Percentiles rank a stretch among this genome's conserved stretches.
Conservation (phyloP, 2,797 vertebrate genomes). For the Leucoraja ocellata region DNA sequence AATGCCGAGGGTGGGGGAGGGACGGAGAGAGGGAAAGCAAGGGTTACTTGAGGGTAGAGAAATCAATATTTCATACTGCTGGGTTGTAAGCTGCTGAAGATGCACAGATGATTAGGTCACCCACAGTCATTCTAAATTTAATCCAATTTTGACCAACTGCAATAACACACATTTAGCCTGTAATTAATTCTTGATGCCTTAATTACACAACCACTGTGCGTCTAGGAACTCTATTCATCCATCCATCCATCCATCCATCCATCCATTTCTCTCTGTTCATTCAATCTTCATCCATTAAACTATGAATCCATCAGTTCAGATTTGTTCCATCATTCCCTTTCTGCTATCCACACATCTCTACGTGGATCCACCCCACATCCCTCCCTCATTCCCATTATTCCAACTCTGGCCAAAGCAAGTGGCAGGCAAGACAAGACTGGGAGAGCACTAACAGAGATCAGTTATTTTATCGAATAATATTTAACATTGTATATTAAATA, state of each 20-base stretch:
- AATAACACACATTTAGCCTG: background rate
- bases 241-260: background rate
- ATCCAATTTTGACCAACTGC: background rate
- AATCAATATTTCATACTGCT: too few species aligned
- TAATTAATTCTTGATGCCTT: background rate
- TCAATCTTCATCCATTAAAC: background rate
- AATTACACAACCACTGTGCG: background rate
- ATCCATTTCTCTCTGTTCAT: background rate
- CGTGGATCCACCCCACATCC: background rate
- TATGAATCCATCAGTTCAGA: background rate
- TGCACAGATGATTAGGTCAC: too few species aligned
- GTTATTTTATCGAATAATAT: background rate
- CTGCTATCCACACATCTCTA: background rate
- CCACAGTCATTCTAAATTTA: too few species aligned
- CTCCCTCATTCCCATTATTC: too few species aligned
- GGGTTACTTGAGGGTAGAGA: too few species aligned
- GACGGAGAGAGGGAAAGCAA: too few species aligned
- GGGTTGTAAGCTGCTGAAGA: too few species aligned
- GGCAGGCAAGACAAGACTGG: background rate
- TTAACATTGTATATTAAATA: background rate
- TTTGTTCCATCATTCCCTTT: background rate
- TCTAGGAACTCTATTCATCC: too few species aligned
- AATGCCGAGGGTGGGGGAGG: too few species aligned
- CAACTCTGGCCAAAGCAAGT: background rate
- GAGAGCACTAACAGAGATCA: background rate